Percentiles rank a stretch among this genome's conserved stretches.
phyloP scores from a whole-genome alignment of 1,140 invertebrate genomes.

The Mamestra configurata region DNA sequence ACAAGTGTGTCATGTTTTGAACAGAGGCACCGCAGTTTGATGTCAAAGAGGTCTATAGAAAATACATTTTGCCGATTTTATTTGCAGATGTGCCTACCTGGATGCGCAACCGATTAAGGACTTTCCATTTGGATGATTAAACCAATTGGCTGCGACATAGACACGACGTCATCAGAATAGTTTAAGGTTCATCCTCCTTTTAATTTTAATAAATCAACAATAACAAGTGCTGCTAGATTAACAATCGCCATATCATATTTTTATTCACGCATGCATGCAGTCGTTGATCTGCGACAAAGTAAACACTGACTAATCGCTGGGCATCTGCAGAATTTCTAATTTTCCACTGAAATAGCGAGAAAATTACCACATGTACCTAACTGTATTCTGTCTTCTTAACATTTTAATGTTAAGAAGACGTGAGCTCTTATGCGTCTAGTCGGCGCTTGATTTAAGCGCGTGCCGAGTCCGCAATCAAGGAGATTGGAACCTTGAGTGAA shows the following conservation, averaged over 20 bases:
- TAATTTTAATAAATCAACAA: not conserved
- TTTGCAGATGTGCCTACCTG: too few relatives aligned
- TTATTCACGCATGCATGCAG: not conserved
- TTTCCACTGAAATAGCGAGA: conserved; percentile 6
- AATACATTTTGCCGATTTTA: too few relatives aligned
- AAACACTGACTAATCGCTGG: conserved; percentile 2
- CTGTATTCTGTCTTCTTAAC: not conserved
- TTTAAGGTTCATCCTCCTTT: not conserved
- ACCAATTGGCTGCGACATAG: not conserved
- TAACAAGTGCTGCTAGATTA: conserved; percentile 2
- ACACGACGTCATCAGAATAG: not conserved
- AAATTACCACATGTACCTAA: conserved; percentile 18
- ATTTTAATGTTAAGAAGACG: conserved; percentile 10
- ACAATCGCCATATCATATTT: not conserved
- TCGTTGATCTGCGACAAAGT: not conserved
- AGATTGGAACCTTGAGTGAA: conserved; percentile 9
- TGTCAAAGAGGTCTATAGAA: too few relatives aligned
- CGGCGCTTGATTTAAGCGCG: not conserved
- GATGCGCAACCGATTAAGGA: too few relatives aligned
- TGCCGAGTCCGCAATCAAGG: not conserved
- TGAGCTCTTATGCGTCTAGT: not conserved
- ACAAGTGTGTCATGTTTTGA: too few relatives aligned
- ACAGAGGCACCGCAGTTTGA: too few relatives aligned
- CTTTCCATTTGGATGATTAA: too few relatives aligned
- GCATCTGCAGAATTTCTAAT: conserved; percentile 22